Conservation (phyloP, 2,888 invertebrate genomes). For the Macrosoma leucophasiata region DNA sequence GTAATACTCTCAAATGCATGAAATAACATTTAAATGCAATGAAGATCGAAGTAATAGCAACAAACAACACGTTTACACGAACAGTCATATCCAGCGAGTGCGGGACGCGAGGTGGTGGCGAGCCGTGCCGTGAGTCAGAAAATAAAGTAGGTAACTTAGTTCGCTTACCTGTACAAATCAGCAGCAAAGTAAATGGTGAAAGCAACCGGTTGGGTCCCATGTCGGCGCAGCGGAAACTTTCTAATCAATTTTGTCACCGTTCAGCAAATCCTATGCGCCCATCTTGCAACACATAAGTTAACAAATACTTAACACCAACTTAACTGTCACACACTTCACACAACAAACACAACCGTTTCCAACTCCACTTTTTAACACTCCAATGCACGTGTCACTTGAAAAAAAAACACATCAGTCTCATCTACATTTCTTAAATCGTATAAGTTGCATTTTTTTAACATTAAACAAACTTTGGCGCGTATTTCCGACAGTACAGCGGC, state of each 20-base stretch:
- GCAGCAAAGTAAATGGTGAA: constrained; percentile 64
- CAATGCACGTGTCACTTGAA: too few species aligned
- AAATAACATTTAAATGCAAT: too few species aligned
- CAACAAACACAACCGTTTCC: constrained; percentile 35
- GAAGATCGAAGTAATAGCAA: too few species aligned
- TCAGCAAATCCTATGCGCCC: constrained; percentile 55
- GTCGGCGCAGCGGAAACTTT: constrained; percentile 51
- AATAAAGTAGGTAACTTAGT: constrained; percentile 46
- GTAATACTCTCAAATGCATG: too few species aligned
- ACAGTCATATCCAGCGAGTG: constrained; percentile 8
- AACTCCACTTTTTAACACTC: too few species aligned
- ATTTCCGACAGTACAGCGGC: constrained; percentile 35
- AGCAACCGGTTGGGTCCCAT: constrained; percentile 63
- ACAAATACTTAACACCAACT: constrained; percentile 48
- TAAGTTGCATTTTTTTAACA: constrained; percentile 13
- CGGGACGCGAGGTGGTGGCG: too few species aligned
- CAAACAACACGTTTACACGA: constrained; percentile 5
- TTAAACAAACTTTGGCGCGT: constrained; percentile 58
- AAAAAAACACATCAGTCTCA: too few species aligned
- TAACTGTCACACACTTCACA: constrained; percentile 46
- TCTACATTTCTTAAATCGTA: too few species aligned
- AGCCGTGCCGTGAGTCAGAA: constrained; percentile 53
- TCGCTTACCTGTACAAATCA: constrained; percentile 71
- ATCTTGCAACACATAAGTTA: constrained; percentile 47
- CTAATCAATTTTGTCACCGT: constrained; percentile 47